Percentiles rank a stretch among this genome's conserved stretches.
Conservation (phyloP, 2,888 invertebrate species). For the Melieria omissa region DNA sequence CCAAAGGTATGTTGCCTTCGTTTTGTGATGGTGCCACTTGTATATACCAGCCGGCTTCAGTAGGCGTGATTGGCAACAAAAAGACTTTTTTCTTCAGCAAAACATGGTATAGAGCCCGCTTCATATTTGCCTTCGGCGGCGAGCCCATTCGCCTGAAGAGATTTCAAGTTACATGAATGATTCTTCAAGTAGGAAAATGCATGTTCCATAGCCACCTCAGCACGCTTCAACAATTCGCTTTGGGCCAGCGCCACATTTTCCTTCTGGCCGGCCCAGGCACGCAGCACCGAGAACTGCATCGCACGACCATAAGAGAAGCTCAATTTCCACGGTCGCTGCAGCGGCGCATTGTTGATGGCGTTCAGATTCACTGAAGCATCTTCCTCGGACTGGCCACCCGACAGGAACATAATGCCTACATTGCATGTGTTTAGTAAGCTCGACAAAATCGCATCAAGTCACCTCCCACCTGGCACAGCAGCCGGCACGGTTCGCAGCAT, state of each 20-base stretch:
- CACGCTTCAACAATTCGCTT: constrained; percentile 88
- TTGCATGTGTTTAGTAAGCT: background rate
- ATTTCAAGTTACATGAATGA: too few species aligned
- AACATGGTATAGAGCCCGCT: constrained; percentile 76
- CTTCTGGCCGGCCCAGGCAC: constrained; percentile 92
- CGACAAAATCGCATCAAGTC: background rate
- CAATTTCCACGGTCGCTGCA: constrained; percentile 94
- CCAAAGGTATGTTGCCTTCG: too few species aligned
- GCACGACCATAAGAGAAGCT: constrained; percentile 99
- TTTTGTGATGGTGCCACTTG: too few species aligned
- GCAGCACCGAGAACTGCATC: constrained; percentile 93
- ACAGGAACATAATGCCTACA: constrained; percentile 85
- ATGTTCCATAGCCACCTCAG: constrained; percentile 69
- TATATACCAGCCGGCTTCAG: constrained; percentile 62
- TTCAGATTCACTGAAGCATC: constrained; percentile 95
- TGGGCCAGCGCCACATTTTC: constrained; percentile 88
- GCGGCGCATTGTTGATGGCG: constrained; percentile 88
- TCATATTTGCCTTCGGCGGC: constrained; percentile 80
- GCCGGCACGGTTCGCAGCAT: constrained; percentile 94
- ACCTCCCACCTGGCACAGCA: constrained; percentile 84
- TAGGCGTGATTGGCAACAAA: constrained; percentile 84
- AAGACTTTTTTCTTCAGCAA: constrained; percentile 76
- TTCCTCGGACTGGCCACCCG: constrained; percentile 98
- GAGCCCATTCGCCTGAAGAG: constrained; percentile 75
- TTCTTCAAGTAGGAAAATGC: too few species aligned